Evolutionary conservation across 2,888 invertebrate species (phyloP), one percentile per base, ranked within the genome.

Genomic region (Fragum sueziense): DNA sequence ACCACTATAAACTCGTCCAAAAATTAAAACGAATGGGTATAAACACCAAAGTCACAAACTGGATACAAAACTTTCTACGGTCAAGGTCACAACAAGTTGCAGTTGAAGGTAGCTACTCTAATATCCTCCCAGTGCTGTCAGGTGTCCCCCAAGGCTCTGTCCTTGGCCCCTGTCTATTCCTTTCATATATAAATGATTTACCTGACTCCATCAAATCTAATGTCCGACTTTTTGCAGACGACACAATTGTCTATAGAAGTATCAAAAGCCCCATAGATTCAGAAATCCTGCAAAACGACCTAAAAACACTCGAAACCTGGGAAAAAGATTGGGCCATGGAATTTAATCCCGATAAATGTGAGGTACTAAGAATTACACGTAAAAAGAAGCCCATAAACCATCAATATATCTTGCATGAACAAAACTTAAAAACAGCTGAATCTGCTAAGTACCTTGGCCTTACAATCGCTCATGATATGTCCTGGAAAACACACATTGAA

Each of bases 161-260:
- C n/a, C 22, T 76, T 25, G 76, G 70, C 14, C 70, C 70, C 7
- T 70, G 76, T 47, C n/a, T 76, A 33, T 76, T 76, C 34, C 52
- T 76, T 14, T 25, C 52, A 17, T 62, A 73, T 33, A 70, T 70
- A 7, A 75, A 75, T 37, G 62, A 76, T 54, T 25, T 76, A 3
- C 76, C 70, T 20, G 70, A 76, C 37, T 47, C 41, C 9, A 25
- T 75, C 25, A 74, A 74, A 59, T 59, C 59, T 67, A 31, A 17
- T 14, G 11, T 47, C 31, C 25, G 54, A 34, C 34, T 41, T 9
- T 41, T 41, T 41, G 68, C 69, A 4, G 68, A 74, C 22, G 57
- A 57, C 57, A 74, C 59, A 11, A 59, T 74, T 25, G 62, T 76
- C 29, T 70, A 71, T 29, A 59, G 59, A 2, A 71, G 59, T 20